Conservation (phyloP, 2,113 vertebrate species). For the Melospiza georgiana region DNA sequence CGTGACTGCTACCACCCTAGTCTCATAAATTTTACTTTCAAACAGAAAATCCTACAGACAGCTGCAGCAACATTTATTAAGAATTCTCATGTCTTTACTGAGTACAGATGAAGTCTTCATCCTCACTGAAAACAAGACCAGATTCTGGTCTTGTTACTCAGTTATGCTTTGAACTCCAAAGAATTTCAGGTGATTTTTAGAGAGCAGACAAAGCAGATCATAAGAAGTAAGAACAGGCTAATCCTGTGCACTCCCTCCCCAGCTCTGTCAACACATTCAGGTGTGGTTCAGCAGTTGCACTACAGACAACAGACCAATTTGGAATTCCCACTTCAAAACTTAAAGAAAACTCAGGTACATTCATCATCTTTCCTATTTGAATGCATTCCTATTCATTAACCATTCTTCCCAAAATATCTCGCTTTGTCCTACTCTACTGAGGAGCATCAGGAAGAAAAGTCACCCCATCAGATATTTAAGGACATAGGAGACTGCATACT, state of each 20-base stretch:
- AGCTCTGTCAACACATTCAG: not conserved
- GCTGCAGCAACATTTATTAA: not conserved
- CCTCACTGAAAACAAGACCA: not conserved
- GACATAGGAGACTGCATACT: not conserved
- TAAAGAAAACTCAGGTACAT: not conserved
- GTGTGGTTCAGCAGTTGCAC: not conserved
- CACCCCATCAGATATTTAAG: not conserved
- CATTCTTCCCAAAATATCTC: not conserved
- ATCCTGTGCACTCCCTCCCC: not conserved
- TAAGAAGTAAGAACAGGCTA: not conserved
- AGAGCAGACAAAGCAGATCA: not conserved
- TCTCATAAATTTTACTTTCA: not conserved
- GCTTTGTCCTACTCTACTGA: not conserved
- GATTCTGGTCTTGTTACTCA: not conserved
- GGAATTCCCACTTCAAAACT: not conserved
- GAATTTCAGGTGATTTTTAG: not conserved
- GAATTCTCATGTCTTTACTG: not conserved
- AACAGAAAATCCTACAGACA: not conserved
- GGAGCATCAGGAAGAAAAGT: slow-evolving; percentile 5
- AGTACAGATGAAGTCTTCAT: not conserved
- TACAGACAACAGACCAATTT: not conserved
- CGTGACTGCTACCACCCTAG: not conserved
- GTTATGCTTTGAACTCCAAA: not conserved
- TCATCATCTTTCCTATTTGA: not conserved
- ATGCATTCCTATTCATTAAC: not conserved